A percentile compares a stretch with the other conserved stretches of the same genome.
Evolutionary conservation across 2,113 vertebrate species (phyloP).

Genomic region (Polyodon spathula): DNA sequence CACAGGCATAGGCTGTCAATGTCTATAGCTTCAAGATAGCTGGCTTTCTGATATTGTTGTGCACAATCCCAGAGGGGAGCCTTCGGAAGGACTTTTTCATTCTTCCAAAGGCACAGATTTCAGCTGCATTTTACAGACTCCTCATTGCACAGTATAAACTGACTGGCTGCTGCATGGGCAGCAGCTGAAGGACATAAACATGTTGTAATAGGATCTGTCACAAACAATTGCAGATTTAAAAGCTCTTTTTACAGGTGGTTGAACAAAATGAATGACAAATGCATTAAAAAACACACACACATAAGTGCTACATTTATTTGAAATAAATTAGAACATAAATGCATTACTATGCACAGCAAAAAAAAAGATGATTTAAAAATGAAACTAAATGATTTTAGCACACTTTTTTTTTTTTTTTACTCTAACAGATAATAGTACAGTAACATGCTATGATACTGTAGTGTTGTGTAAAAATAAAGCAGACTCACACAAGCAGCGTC

Average conservation of each 20-base stretch:
- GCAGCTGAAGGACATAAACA: constrained; percentile 38
- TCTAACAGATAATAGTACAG: too few species aligned
- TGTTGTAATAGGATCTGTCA: constrained; percentile 32
- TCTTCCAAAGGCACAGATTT: constrained; percentile 50
- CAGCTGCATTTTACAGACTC: constrained; percentile 27
- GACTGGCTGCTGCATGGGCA: constrained; percentile 34
- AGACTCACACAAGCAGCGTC: too few species aligned
- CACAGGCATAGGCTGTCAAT: constrained; percentile 69
- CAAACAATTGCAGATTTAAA: constrained; percentile 42
- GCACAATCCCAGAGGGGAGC: constrained; percentile 55
- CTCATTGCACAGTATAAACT: constrained; percentile 28
- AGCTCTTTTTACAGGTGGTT: constrained; percentile 29
- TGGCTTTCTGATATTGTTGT: constrained; percentile 67
- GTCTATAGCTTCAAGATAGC: constrained; percentile 63
- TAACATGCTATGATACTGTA: too few species aligned
- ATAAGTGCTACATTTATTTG: too few species aligned
- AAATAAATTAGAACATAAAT: too few species aligned
- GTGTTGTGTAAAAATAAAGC: too few species aligned
- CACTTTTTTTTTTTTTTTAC: too few species aligned
- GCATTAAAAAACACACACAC: too few species aligned
- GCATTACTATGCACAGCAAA: too few species aligned
- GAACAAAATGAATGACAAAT: constrained; percentile 39
- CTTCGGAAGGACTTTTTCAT: constrained; percentile 50
- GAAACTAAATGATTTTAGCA: too few species aligned
- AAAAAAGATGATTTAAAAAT: too few species aligned